These are phyloP conservation scores for Gymnoscelis rufifasciata DNA, from an alignment of 2,888 invertebrate species.

Conservation along the genomic window DNA sequence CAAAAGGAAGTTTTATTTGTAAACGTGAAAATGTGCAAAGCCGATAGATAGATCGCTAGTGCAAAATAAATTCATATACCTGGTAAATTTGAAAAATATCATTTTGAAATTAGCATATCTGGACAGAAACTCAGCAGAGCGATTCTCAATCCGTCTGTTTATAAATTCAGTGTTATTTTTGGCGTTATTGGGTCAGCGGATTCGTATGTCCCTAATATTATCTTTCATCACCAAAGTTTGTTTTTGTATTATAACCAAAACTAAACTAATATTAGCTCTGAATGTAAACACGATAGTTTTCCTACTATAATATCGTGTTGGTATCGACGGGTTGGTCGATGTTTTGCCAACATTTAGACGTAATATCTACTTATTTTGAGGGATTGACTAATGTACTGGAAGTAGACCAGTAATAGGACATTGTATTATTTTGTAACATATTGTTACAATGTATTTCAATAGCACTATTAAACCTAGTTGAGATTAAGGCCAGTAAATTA, in stretches of 20 bases:
- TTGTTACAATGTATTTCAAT: conserved; percentile 1
- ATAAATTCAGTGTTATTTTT: conserved; percentile 13
- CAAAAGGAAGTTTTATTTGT: too few species aligned
- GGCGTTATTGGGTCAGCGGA: conserved; percentile 17
- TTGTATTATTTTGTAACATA: background rate
- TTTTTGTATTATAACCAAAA: conserved; percentile 24
- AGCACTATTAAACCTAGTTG: conserved; percentile 16
- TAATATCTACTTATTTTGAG: conserved; percentile 1
- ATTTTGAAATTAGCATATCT: too few species aligned
- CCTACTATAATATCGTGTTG: conserved; percentile 21
- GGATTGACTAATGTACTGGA: background rate
- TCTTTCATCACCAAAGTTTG: conserved; percentile 26
- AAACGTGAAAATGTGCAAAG: too few species aligned
- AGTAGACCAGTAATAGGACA: background rate
- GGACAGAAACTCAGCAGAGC: background rate
- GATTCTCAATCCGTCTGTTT: conserved; percentile 8
- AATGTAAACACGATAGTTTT: conserved; percentile 27
- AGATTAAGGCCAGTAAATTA: too few species aligned
- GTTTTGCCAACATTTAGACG: conserved; percentile 19
- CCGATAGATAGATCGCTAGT: too few species aligned
- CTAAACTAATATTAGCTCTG: conserved; percentile 26
- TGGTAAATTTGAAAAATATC: background rate
- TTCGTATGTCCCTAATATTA: conserved; percentile 17
- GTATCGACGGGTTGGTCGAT: conserved; percentile 14
- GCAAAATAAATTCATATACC: too few species aligned